Percentiles rank a stretch among this genome's conserved stretches.
phyloP scores from a whole-genome alignment of 2,113 vertebrate genomes.

The Varanus komodoensis region DNA sequence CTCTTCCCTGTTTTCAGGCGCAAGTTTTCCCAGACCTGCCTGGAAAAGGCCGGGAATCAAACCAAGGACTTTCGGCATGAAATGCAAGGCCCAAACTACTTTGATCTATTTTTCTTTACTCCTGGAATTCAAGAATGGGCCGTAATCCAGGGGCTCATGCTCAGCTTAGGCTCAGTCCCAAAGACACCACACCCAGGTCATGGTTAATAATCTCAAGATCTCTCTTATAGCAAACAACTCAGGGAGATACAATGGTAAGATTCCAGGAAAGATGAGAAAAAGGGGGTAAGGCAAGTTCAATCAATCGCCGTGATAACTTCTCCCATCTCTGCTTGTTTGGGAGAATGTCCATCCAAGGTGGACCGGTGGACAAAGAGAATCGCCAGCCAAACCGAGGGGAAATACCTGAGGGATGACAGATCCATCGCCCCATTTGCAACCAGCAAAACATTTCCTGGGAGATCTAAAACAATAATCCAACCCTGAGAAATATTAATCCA shows the following conservation, averaged over 20 bases:
- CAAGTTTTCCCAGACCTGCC: no score
- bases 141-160: neutral
- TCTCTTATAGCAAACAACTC: neutral
- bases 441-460: neutral
- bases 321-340: neutral
- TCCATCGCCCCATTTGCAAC: neutral
- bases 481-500: slow-evolving; percentile 11
- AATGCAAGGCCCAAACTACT: no score
- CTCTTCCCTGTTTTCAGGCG: no score
- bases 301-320: neutral
- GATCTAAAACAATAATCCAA: neutral
- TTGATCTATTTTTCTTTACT: neutral
- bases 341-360: neutral
- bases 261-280: no score
- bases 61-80: no score
- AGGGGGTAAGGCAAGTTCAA: neutral
- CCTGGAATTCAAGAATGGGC: neutral
- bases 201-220: neutral
- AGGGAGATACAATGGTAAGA: no score
- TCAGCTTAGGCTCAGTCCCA: neutral
- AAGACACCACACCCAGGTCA: neutral
- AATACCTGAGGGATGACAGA: neutral
- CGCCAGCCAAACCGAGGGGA: neutral
- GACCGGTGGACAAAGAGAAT: neutral
- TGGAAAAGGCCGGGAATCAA: no score